phyloP scores from a whole-genome alignment of 2,113 vertebrate genomes.

The Catagonus wagneri region DNA sequence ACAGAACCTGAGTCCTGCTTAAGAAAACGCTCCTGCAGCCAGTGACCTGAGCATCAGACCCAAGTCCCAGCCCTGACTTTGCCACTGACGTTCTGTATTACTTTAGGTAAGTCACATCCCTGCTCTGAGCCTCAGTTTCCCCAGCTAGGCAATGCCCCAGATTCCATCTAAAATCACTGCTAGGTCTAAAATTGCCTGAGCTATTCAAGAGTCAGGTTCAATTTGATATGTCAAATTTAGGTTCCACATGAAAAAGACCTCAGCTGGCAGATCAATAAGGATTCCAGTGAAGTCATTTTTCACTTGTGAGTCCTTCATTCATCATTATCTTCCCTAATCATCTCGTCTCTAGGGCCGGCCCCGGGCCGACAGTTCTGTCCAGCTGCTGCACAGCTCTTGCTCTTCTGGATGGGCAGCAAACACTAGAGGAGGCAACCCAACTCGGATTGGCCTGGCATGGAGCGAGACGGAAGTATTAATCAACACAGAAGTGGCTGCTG shows the following conservation, averaged over 20 bases:
- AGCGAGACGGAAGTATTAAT: conserved; percentile 26
- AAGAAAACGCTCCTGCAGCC: not conserved
- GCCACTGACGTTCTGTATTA: not conserved
- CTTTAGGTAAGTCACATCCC: not conserved
- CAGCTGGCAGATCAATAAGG: conserved; percentile 77
- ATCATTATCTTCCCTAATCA: conserved; percentile 76
- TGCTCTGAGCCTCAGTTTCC: conserved; percentile 30
- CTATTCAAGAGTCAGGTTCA: conserved; percentile 46
- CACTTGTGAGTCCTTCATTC: conserved; percentile 78
- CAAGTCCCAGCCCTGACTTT: not conserved
- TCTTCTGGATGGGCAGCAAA: not conserved
- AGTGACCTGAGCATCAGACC: not conserved
- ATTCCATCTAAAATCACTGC: conserved; percentile 33
- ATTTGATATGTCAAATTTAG: conserved; percentile 66
- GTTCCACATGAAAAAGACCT: conserved; percentile 67
- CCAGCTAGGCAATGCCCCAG: not conserved
- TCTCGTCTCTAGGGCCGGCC: not conserved
- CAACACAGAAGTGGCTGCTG: conserved; percentile 13
- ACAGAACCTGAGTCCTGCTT: not conserved
- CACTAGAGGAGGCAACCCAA: not conserved
- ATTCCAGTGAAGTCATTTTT: conserved; percentile 76
- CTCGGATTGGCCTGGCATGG: not conserved
- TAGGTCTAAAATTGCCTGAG: not conserved
- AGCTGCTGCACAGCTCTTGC: not conserved
- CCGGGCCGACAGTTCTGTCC: not conserved